Evolutionary conservation across 2,888 invertebrate species (phyloP).

Genomic region (Nasonovia ribisnigri): DNA sequence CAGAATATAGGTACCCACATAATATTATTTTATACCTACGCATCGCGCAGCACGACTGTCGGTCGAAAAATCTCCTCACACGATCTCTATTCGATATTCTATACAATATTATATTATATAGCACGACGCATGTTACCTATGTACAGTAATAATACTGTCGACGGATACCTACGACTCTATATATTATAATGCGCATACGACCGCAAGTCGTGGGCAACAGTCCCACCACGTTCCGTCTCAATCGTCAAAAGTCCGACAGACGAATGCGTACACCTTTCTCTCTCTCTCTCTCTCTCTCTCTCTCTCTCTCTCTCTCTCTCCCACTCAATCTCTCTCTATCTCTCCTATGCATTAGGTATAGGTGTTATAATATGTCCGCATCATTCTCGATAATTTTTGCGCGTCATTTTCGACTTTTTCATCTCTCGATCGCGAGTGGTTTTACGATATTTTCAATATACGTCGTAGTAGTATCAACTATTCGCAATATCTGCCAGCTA

Average conservation of each 20-base stretch:
- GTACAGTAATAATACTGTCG: neutral
- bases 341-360: neutral
- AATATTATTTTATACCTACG: neutral
- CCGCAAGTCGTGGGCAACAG: neutral
- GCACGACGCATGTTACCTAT: neutral
- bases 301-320: neutral
- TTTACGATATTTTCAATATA: neutral
- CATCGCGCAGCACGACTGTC: neutral
- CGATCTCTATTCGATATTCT: neutral
- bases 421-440: neutral
- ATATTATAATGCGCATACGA: neutral
- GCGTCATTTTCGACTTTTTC: slow-evolving; percentile 11
- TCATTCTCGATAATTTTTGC: slow-evolving; percentile 3
- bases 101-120: neutral
- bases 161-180: neutral
- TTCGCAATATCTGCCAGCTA: neutral
- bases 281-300: neutral
- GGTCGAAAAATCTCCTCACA: neutral
- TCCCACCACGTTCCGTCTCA: neutral
- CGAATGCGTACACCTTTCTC: neutral
- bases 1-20: neutral
- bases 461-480: neutral
- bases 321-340: neutral
- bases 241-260: neutral
- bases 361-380: neutral